Evolutionary conservation across 2,888 invertebrate genomes (phyloP).

Genomic region (Drosophila crucigera): DNA sequence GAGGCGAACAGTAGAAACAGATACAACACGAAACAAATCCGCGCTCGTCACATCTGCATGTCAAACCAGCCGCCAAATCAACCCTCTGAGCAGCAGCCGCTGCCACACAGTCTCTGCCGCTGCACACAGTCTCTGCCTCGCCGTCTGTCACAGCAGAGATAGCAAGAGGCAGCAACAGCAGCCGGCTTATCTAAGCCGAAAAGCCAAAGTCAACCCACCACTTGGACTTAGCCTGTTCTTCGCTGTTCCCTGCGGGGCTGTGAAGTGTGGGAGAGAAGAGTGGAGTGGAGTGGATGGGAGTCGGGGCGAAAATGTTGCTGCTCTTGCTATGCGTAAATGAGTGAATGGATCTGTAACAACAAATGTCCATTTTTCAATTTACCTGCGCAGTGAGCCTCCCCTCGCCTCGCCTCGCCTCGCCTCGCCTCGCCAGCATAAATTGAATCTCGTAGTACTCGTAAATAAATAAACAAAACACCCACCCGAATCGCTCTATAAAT

Average conservation of each 20-base stretch:
- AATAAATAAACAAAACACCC: conserved; percentile 71
- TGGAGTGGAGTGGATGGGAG: neutral
- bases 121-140: conserved; percentile 1
- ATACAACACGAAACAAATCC: conserved; percentile 76
- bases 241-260: conserved; percentile 11
- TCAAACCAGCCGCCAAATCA: conserved; percentile 71
- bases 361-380: conserved; percentile 79
- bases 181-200: conserved; percentile 74
- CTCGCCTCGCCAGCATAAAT: conserved; percentile 55
- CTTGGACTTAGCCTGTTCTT: conserved; percentile 26
- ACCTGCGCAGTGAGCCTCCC: conserved; percentile 30
- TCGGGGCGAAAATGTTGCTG: conserved; percentile 20
- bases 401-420: neutral
- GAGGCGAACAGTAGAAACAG: conserved; percentile 33
- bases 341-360: conserved; percentile 71
- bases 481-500: conserved; percentile 73
- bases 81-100: conserved; percentile 47
- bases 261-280: neutral
- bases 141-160: conserved; percentile 68
- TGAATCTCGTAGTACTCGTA: conserved; percentile 57
- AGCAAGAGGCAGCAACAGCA: conserved; percentile 33
- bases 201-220: conserved; percentile 69
- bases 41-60: conserved; percentile 80
- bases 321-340: conserved; percentile 42
- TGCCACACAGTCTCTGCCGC: neutral